Evolutionary conservation across 2,888 invertebrate genomes (phyloP).

Genomic region (Agapostemon virescens): DNA sequence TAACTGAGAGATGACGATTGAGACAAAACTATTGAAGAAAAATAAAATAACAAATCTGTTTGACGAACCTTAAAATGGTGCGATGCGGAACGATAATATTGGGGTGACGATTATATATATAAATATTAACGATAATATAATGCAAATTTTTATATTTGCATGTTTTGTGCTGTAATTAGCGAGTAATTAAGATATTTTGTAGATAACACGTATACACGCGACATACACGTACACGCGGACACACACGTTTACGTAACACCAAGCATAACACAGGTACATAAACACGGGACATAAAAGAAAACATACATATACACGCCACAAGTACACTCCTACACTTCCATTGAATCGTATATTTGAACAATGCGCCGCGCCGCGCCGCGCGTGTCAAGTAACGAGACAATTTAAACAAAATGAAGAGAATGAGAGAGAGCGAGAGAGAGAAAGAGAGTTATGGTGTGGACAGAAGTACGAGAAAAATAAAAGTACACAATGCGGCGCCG

Average conservation of each 20-base stretch:
- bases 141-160: conserved; percentile 80
- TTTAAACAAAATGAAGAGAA: conserved; percentile 1
- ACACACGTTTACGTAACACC: neutral
- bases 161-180: conserved; percentile 80
- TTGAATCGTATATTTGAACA: conserved; percentile 77
- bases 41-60: conserved; percentile 61
- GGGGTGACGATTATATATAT: conserved; percentile 77
- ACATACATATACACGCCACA: conserved; percentile 51
- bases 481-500: conserved; percentile 46
- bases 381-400: conserved; percentile 20
- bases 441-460: conserved; percentile 6
- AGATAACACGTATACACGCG: conserved; percentile 73
- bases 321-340: conserved; percentile 75
- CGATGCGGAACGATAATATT: conserved; percentile 70
- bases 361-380: conserved; percentile 58
- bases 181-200: conserved; percentile 80
- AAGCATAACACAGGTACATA: neutral
- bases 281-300: no score
- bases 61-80: conserved; percentile 70
- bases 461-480: conserved; percentile 18
- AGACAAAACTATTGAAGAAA: conserved; percentile 42
- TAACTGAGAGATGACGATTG: conserved; percentile 17
- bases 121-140: conserved; percentile 78
- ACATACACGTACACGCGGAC: conserved; percentile 16
- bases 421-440: neutral